Base-by-base conservation (phyloP, 1,140 invertebrate genomes). In the Cherax quadricarinatus region DNA sequence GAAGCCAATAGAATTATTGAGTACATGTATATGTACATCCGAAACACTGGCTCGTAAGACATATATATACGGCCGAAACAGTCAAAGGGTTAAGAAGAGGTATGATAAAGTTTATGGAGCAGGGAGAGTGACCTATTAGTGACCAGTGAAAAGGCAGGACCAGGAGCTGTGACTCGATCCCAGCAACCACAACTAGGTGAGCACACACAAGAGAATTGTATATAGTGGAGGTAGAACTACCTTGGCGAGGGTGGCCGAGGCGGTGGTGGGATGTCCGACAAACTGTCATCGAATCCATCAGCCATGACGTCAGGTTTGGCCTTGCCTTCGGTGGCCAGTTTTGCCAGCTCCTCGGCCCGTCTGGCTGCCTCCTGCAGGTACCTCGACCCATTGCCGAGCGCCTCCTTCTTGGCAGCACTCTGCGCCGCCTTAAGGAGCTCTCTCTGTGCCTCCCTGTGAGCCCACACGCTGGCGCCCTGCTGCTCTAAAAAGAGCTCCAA, bases 401-500 rank as follows among this genome's bases (percentile, higher is more conserved):
- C 90, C 57, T 91, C 90, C 49, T 91, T 91, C 70, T 87, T 91
- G 16, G 90, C 90, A 57, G 91, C 91, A 60, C 73, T 79, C 62
- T 94, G 93, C 9, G 92, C 91, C 41, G 89, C 92, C 62, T 94
- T 94, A 21, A 94, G 86, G 30, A 94, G 60, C 60, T 94, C 91
- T 60, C 93, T 80, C 82, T 94, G 93, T 18, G 92, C 92, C 78
- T 94, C 93, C 24, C 93, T 73, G 60, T 94, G 93, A 80, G 93
- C 93, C 93, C 93, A 94, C 0, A 94, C 93, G 73, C 93, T 94
- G 12, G 92, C 92, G 4, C 93, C 91, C 78, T 94, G 93, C 92
- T 94, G 93, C 73, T 94, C 93, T 41, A 94, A 86, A 73, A 94
- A 94, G 10, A 94, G 86, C 51, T 94, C 93, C n/a, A 92, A 85